Percentiles rank a stretch among this genome's conserved stretches.
These are phyloP conservation scores for Dasypolia templi DNA, from an alignment of 2,888 invertebrate genomes.

Conservation along the genomic window DNA sequence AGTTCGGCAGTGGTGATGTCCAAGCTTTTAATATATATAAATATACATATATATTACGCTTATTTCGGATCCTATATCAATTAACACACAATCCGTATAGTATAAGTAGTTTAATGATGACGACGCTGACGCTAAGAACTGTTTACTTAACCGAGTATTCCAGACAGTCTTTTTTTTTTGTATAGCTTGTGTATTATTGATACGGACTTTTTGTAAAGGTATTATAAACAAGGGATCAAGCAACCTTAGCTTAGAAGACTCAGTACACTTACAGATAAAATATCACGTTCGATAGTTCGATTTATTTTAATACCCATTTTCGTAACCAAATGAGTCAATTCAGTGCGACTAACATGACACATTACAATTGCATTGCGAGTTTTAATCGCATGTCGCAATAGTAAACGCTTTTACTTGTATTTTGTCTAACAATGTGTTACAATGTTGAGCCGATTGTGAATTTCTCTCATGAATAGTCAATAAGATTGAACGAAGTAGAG, in stretches of 20 bases:
- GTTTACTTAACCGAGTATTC: not conserved
- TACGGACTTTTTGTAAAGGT: not conserved
- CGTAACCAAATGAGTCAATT: constrained; percentile 16
- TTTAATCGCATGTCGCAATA: constrained; percentile 51
- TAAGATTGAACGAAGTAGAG: constrained; percentile 39
- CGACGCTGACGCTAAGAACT: too few relatives aligned
- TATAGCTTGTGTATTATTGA: not conserved
- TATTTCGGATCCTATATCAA: too few relatives aligned
- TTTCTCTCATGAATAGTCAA: constrained; percentile 67
- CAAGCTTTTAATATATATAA: too few relatives aligned
- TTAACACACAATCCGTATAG: too few relatives aligned
- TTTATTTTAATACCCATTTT: constrained; percentile 17
- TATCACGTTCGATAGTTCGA: constrained; percentile 5
- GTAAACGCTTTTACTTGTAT: constrained; percentile 56
- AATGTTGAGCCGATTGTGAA: constrained; percentile 55
- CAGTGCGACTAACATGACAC: constrained; percentile 19
- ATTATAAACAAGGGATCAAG: not conserved
- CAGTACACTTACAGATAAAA: not conserved
- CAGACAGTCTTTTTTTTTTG: not conserved
- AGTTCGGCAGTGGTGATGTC: not conserved
- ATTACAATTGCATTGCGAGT: constrained; percentile 46
- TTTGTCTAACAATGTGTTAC: constrained; percentile 62
- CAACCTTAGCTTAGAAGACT: not conserved
- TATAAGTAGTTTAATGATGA: too few relatives aligned
- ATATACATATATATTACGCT: too few relatives aligned